phyloP scores from a whole-genome alignment of 35 echinoderm and acorn worm species.

The Ophiothrix spiculata region DNA sequence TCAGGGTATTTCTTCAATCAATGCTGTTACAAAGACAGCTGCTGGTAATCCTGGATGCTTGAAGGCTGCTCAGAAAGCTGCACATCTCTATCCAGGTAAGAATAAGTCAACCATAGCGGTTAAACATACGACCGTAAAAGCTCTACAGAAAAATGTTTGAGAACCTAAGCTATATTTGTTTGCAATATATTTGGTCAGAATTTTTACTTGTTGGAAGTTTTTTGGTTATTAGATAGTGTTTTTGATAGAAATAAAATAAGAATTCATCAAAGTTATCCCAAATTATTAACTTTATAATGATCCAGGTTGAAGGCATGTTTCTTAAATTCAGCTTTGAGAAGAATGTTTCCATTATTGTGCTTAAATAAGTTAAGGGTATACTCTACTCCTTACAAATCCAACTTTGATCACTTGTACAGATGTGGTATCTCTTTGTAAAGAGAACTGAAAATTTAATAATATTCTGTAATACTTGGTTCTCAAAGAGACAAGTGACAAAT shows the following conservation, averaged over 20 bases:
- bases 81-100: conserved; percentile 60
- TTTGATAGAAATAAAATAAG: neutral
- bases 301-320: too few species aligned
- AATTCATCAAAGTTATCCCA: neutral
- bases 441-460: too few species aligned
- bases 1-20: too few species aligned
- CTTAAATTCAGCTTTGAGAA: too few species aligned
- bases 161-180: neutral
- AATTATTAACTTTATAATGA: neutral
- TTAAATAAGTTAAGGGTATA: too few species aligned
- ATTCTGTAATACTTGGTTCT: too few species aligned
- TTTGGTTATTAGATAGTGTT: neutral
- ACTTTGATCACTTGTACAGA: too few species aligned
- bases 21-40: too few species aligned
- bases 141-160: neutral
- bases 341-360: too few species aligned
- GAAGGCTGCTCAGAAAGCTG: conserved; percentile 39
- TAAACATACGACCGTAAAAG: neutral
- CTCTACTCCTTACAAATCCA: too few species aligned
- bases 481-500: too few species aligned
- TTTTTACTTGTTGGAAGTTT: neutral
- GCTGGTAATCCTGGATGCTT: neutral
- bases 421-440: too few species aligned
- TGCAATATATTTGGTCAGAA: neutral
- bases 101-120: neutral